phyloP scores from a whole-genome alignment of 2,797 vertebrate genomes.

The Parotocinclus haroldoi region DNA sequence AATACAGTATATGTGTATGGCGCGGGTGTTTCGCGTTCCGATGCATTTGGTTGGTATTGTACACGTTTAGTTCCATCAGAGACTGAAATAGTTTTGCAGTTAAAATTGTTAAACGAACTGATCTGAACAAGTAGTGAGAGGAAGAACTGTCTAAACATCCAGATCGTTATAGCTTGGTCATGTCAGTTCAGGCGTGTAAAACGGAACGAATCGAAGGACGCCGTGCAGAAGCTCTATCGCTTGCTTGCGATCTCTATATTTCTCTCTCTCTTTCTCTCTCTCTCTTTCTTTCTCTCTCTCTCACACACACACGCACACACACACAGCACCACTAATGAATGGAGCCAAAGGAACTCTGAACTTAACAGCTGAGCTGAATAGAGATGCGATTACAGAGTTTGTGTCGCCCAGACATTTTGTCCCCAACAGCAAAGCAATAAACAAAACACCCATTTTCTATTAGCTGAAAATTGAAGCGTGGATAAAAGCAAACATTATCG shows the following conservation, averaged over 20 bases:
- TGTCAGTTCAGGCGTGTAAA: background rate
- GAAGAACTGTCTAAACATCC: no score
- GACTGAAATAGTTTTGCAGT: no score
- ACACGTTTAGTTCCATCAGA: no score
- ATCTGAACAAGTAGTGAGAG: background rate
- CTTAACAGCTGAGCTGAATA: slow-evolving; percentile 78
- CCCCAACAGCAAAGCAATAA: background rate
- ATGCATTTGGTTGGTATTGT: no score
- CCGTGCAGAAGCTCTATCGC: slow-evolving; percentile 45
- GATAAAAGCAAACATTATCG: no score
- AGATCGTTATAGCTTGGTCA: background rate
- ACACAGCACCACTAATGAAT: slow-evolving; percentile 45
- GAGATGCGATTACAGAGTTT: slow-evolving; percentile 66
- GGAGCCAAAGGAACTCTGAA: slow-evolving; percentile 70
- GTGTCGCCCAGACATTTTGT: slow-evolving; percentile 54
- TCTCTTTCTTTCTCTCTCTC: background rate
- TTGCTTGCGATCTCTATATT: background rate
- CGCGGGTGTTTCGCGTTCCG: no score
- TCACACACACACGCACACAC: slow-evolving; percentile 9
- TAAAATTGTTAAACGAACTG: background rate
- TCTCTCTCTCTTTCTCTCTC: background rate
- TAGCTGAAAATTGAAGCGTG: no score
- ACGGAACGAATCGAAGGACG: slow-evolving; percentile 24
- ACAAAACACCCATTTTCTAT: background rate
- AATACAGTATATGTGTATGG: no score